These are phyloP conservation scores for Parnassius orleans DNA, from an alignment of 2,888 invertebrate species.

Conservation along the genomic window DNA sequence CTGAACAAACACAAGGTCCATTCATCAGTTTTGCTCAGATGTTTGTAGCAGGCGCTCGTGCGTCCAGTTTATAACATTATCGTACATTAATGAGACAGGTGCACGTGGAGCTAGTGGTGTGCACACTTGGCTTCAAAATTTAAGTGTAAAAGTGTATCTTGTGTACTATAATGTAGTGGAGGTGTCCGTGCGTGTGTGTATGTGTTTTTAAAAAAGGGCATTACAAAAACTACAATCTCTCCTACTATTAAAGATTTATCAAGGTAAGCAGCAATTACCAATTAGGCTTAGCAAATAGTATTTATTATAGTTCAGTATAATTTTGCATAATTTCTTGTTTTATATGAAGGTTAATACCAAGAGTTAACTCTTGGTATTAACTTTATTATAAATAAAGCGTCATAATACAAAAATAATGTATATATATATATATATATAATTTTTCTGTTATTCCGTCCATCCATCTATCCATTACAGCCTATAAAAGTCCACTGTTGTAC, in stretches of 20 bases:
- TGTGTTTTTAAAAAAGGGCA: too few species aligned
- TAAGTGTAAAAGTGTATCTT: neutral
- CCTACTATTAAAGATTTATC: neutral
- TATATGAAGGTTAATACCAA: too few species aligned
- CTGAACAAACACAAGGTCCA: neutral
- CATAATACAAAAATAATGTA: too few species aligned
- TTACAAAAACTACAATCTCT: too few species aligned
- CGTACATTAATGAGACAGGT: neutral
- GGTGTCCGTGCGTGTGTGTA: neutral
- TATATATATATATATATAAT: too few species aligned
- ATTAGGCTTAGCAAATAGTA: neutral
- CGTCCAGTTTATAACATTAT: neutral
- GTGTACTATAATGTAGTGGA: neutral
- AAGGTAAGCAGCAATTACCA: neutral
- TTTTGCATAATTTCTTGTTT: too few species aligned
- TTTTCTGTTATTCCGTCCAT: too few species aligned
- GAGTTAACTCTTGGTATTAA: too few species aligned
- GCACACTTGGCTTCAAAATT: neutral
- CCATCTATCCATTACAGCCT: too few species aligned
- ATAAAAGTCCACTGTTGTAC: too few species aligned
- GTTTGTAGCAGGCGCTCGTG: conserved; percentile 1
- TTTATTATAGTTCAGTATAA: too few species aligned
- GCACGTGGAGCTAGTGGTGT: neutral
- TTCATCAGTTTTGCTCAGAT: neutral
- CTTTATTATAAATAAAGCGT: too few species aligned